Conservation (phyloP, 2,797 vertebrate species). For the Champsocephalus gunnari region DNA sequence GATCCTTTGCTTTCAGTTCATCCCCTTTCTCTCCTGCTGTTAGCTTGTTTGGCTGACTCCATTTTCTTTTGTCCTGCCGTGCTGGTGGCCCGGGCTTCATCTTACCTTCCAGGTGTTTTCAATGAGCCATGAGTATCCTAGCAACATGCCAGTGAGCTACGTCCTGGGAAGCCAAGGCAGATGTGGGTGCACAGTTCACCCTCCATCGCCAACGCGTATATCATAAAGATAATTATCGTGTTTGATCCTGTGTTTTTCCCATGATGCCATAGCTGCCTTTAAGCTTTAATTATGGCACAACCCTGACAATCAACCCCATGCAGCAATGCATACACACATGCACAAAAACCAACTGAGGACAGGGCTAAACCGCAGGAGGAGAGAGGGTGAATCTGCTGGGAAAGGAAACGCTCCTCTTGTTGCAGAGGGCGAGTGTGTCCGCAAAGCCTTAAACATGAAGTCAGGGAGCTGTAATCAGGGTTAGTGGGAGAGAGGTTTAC, state of each 20-base stretch:
- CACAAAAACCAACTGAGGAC: slow-evolving; percentile 17
- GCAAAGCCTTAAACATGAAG: slow-evolving; percentile 32
- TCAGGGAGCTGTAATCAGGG: slow-evolving; percentile 38
- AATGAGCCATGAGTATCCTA: slow-evolving; percentile 55
- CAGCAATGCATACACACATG: slow-evolving; percentile 11
- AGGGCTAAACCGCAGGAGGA: slow-evolving; percentile 23
- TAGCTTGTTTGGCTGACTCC: slow-evolving; percentile 26
- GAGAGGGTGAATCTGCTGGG: slow-evolving; percentile 27
- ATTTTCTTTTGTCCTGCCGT: slow-evolving; percentile 47
- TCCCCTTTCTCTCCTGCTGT: slow-evolving; percentile 28
- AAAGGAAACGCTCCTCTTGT: slow-evolving; percentile 31
- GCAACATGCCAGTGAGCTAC: slow-evolving; percentile 51
- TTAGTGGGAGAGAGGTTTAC: slow-evolving; percentile 46
- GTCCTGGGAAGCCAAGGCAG: slow-evolving; percentile 27
- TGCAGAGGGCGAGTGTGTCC: slow-evolving; percentile 31
- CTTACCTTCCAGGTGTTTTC: slow-evolving; percentile 75
- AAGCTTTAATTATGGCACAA: slow-evolving; percentile 32
- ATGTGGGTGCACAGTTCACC: slow-evolving; percentile 57
- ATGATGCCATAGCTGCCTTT: slow-evolving; percentile 12
- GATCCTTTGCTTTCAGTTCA: slow-evolving; percentile 9
- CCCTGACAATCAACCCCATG: slow-evolving; percentile 21
- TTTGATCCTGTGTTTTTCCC: slow-evolving; percentile 35
- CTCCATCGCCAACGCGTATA: neutral
- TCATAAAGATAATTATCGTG: slow-evolving; percentile 36
- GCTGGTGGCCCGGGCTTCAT: slow-evolving; percentile 50